These are phyloP conservation scores for Drosophila ustulata DNA, from an alignment of 2,888 invertebrate species.

Conservation along the genomic window DNA sequence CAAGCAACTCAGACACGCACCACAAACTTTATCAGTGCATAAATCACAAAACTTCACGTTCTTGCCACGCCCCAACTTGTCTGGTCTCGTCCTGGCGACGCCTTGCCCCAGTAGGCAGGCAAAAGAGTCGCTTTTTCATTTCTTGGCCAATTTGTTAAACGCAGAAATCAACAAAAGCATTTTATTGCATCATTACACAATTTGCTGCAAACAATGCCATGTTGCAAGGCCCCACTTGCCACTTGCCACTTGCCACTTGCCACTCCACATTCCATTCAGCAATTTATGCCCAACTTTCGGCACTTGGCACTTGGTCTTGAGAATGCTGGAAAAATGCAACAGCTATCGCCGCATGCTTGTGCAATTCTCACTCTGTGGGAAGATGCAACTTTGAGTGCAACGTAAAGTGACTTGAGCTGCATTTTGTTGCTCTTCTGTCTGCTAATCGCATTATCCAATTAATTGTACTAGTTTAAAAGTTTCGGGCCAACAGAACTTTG, in stretches of 20 bases:
- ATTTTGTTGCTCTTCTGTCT: slow-evolving; percentile 19
- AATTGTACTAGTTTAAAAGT: slow-evolving; percentile 40
- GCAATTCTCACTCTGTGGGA: background rate
- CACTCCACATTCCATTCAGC: slow-evolving; percentile 10
- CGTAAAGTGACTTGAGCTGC: slow-evolving; percentile 19
- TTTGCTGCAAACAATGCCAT: slow-evolving; percentile 42
- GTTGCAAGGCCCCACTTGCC: slow-evolving; percentile 21
- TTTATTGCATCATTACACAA: slow-evolving; percentile 73
- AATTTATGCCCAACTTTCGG: slow-evolving; percentile 42
- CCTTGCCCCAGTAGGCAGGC: slow-evolving; percentile 18
- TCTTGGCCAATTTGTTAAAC: slow-evolving; percentile 59
- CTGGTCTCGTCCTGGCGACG: slow-evolving; percentile 10
- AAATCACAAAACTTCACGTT: slow-evolving; percentile 63
- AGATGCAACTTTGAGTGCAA: slow-evolving; percentile 8
- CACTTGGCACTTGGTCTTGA: slow-evolving; percentile 10
- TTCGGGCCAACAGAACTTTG: slow-evolving; percentile 25
- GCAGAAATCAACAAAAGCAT: slow-evolving; percentile 55
- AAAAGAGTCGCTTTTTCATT: slow-evolving; percentile 16
- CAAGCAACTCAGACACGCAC: slow-evolving; percentile 56
- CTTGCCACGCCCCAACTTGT: slow-evolving; percentile 20
- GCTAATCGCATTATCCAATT: slow-evolving; percentile 70
- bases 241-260: slow-evolving; percentile 4
- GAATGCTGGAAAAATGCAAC: slow-evolving; percentile 20
- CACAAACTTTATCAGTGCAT: slow-evolving; percentile 63
- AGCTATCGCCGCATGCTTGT: slow-evolving; percentile 12